Conservation (phyloP, 2,888 invertebrate genomes). For the Drosophila niveifrons region DNA sequence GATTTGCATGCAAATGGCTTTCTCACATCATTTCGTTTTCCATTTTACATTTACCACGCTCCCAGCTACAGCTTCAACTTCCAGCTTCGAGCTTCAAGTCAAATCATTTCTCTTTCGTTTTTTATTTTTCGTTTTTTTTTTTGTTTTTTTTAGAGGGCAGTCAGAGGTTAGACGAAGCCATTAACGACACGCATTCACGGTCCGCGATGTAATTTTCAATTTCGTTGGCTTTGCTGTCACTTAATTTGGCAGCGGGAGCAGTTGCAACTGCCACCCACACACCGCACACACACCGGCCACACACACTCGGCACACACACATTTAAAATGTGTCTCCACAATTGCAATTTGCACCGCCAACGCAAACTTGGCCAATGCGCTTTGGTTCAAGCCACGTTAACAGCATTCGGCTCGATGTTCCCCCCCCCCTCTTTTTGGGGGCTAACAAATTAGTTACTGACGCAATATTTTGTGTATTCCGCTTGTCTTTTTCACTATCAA, state of each 20-base stretch:
- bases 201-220: conserved; percentile 62
- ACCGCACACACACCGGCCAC: conserved; percentile 31
- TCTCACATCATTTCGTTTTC: conserved; percentile 44
- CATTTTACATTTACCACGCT: conserved; percentile 17
- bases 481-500: conserved; percentile 71
- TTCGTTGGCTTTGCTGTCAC: conserved; percentile 67
- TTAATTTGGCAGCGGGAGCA: conserved; percentile 75
- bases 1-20: conserved; percentile 44
- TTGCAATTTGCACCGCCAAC: conserved; percentile 74
- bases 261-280: conserved; percentile 64
- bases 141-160: conserved; percentile 24
- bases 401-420: background rate
- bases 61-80: background rate
- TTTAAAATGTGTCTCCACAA: conserved; percentile 51
- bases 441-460: conserved; percentile 79
- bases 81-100: conserved; percentile 1
- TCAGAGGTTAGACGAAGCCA: conserved; percentile 66
- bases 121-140: background rate
- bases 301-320: conserved; percentile 16
- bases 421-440: conserved; percentile 8
- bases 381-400: conserved; percentile 16
- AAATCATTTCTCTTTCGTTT: conserved; percentile 53
- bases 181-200: conserved; percentile 69
- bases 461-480: conserved; percentile 69
- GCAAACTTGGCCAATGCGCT: conserved; percentile 20